Evolutionary conservation across 1,140 invertebrate species (phyloP).

Genomic region (Brachystomella parvula): DNA sequence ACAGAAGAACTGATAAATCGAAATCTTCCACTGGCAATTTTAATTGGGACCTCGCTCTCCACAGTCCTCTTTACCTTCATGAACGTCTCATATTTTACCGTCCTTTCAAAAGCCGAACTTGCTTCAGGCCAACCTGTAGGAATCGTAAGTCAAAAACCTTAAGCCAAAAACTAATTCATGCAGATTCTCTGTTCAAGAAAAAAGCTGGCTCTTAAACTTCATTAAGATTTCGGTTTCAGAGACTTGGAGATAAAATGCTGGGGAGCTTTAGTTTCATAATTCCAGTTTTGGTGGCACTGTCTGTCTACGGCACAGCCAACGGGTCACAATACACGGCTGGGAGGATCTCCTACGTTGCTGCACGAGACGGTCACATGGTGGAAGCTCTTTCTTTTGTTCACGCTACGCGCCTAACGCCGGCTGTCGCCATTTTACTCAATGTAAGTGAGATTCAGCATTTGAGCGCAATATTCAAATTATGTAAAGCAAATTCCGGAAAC

Average conservation of each 20-base stretch:
- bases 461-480: no score
- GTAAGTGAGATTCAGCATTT: constrained; percentile 43
- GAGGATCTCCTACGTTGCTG: constrained; percentile 78
- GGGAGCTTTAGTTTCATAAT: constrained; percentile 54
- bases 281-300: constrained; percentile 62
- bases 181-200: no score
- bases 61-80: constrained; percentile 80
- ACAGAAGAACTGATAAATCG: constrained; percentile 42
- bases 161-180: no score
- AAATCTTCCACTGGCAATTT: constrained; percentile 65
- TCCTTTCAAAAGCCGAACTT: constrained; percentile 70
- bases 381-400: constrained; percentile 78
- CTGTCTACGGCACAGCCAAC: constrained; percentile 63
- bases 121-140: constrained; percentile 72
- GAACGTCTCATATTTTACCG: constrained; percentile 88
- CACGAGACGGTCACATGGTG: constrained; percentile 75
- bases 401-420: constrained; percentile 65
- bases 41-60: constrained; percentile 81
- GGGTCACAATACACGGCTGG: constrained; percentile 48
- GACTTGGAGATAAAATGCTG: constrained; percentile 57
- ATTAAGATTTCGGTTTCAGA: constrained; percentile 36
- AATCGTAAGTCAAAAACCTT: no score
- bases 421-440: constrained; percentile 73
- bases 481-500: no score
- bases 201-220: neutral